Base-by-base conservation (phyloP, 2,113 vertebrate genomes). In the Pelecanus crispus region DNA sequence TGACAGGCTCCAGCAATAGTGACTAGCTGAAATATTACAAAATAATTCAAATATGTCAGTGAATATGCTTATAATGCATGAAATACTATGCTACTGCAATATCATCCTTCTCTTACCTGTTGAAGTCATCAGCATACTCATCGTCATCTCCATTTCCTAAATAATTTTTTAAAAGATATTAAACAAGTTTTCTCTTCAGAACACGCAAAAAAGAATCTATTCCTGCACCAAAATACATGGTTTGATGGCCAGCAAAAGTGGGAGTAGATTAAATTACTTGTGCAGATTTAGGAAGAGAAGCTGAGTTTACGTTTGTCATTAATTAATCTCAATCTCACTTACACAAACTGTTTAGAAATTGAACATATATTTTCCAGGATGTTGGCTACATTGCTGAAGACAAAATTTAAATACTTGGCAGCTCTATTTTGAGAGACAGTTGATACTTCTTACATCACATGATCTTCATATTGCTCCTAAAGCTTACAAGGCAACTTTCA, bases 51-150 rank as follows among this genome's bases (percentile, higher is more conserved):
- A 59, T 65, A 84, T 13, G 36, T 11, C 28, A 68, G 17, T n/a
- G 13, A 29, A 28, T 63, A 66, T 9, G 5, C 20, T 81, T 70
- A 44, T 2, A 50, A 50, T 14, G 9, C 18, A 61, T 19, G 2
- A 89, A 85, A 34, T 63, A 38, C 7, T 52, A 55, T 6, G 15
- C 25, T 80, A 45, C 22, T 20, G 34, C 71, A 62, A 13, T 31
- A 75, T 62, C 22, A 62, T 71, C 36, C 29, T 58, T 65, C 44
- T 94, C 97, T 97, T 95, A 99, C 99, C 99, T 99, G 95, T 99
- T 99, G 73, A 99, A 99, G 96, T 99, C 99, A 84, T 99, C 99
- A 50, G 97, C 97, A 44, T 99, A 99, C 42, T 99, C 98, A 6
- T 99, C 99, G 0, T 99, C 99, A 55, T 99, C 99, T 81, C 97